Evolutionary conservation across 1,140 invertebrate genomes (phyloP).

Genomic region (Hycleus phaleratus): DNA sequence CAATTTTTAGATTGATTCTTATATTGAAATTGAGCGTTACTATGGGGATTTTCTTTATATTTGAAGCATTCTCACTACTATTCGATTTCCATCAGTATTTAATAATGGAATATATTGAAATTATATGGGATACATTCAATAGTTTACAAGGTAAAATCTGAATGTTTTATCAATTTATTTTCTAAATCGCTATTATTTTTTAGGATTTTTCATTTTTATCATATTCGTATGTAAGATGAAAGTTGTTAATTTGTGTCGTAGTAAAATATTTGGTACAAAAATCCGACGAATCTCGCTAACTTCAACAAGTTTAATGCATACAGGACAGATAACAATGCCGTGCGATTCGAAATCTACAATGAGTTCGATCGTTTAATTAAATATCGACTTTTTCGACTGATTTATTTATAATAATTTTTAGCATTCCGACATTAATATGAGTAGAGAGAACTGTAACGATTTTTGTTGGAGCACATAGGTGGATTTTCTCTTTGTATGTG

Average conservation of each 20-base stretch:
- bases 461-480: too few relatives aligned
- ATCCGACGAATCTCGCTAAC: not conserved
- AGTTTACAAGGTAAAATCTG: conserved; percentile 1
- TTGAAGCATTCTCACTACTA: conserved; percentile 43
- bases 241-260: not conserved
- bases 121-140: conserved; percentile 16
- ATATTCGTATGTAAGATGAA: conserved; percentile 4
- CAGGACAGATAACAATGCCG: too few relatives aligned
- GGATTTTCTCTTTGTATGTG: too few relatives aligned
- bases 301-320: not conserved
- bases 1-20: conserved; percentile 44
- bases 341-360: too few relatives aligned
- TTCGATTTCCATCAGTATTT: conserved; percentile 15
- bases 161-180: not conserved
- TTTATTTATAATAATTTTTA: too few relatives aligned
- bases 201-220: conserved; percentile 2
- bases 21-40: conserved; percentile 52
- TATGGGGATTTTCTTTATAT: conserved; percentile 51
- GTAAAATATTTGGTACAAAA: not conserved
- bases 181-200: not conserved
- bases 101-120: conserved; percentile 20
- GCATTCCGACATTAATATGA: too few relatives aligned
- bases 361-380: too few relatives aligned
- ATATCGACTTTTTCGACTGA: too few relatives aligned
- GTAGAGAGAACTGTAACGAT: too few relatives aligned